Evolutionary conservation across 2,888 invertebrate species (phyloP).

Genomic region (Lasioglossum lativentre): DNA sequence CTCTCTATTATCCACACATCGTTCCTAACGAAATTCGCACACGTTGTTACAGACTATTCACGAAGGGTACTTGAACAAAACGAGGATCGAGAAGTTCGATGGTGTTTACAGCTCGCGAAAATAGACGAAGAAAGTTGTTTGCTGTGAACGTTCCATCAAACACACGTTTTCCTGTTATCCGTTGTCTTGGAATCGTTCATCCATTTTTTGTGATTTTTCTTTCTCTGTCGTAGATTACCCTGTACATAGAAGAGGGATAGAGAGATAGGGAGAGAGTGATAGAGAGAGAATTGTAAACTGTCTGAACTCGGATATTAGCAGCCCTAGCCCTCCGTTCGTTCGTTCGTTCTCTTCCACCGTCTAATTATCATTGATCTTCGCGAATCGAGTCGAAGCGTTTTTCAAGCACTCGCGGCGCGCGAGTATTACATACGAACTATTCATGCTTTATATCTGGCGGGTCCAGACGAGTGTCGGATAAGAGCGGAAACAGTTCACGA

Average conservation of each 20-base stretch:
- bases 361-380: conserved; percentile 33
- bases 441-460: neutral
- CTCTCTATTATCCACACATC: neutral
- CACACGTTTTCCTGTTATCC: neutral
- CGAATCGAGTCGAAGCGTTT: conserved; percentile 29
- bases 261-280: neutral
- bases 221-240: neutral
- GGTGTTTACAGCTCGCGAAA: conserved; percentile 9
- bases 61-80: neutral
- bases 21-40: conserved; percentile 3
- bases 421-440: conserved; percentile 4
- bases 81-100: conserved; percentile 1
- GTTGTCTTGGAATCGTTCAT: neutral
- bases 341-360: neutral
- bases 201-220: neutral
- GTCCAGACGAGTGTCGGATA: neutral
- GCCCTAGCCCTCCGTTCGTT: conserved; percentile 49
- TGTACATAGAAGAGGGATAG: neutral
- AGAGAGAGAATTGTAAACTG: neutral
- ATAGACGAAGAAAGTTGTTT: neutral
- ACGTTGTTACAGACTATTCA: neutral
- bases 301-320: conserved; percentile 51
- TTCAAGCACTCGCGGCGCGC: neutral
- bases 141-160: neutral
- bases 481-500: conserved; percentile 11